phyloP scores from a whole-genome alignment of 2,113 vertebrate genomes.

The Apodemus speciosus region DNA sequence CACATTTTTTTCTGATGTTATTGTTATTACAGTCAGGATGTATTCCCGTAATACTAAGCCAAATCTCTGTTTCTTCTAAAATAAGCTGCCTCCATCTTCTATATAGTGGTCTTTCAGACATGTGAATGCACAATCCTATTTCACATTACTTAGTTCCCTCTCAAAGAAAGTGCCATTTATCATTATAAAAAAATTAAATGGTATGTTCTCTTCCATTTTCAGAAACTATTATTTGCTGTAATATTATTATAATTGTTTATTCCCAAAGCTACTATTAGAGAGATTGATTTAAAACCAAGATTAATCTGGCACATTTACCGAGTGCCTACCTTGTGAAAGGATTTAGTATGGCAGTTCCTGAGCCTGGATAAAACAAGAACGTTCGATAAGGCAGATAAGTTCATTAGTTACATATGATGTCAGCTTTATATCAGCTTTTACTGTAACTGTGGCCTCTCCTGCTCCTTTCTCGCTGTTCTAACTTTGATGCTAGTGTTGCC shows the following conservation, averaged over 20 bases:
- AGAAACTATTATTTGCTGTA: neutral
- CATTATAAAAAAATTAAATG: neutral
- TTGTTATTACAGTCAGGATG: neutral
- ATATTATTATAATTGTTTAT: neutral
- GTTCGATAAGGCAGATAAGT: neutral
- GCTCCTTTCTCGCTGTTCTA: neutral
- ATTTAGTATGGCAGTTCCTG: neutral
- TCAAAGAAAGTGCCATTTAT: neutral
- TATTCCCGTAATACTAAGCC: neutral
- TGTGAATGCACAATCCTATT: neutral
- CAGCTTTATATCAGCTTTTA: neutral
- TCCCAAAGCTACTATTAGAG: neutral
- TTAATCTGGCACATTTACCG: neutral
- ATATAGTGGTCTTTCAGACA: neutral
- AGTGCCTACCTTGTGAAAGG: no score
- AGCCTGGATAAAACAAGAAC: neutral
- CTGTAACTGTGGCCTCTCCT: neutral
- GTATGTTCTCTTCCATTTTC: neutral
- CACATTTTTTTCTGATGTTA: neutral
- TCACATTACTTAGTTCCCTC: neutral
- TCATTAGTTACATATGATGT: neutral
- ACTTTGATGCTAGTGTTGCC: slow-evolving; percentile 18
- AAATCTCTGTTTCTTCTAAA: neutral
- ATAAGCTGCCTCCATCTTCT: neutral
- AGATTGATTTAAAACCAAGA: neutral